Conservation (phyloP, 2,888 invertebrate genomes). For the Melitaea athalia region DNA sequence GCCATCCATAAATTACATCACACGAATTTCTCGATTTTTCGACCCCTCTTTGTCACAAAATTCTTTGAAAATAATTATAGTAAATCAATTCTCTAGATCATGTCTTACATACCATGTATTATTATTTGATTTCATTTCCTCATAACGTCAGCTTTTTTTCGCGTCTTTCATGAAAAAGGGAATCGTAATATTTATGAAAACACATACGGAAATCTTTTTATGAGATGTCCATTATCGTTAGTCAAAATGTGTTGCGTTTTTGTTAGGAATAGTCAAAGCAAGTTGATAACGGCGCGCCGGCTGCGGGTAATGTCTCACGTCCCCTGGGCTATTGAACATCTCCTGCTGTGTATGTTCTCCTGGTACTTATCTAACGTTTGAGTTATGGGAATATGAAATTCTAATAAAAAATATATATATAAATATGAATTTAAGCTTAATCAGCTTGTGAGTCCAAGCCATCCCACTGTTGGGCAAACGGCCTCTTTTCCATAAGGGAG, state of each 20-base stretch:
- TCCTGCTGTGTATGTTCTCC: not conserved
- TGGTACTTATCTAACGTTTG: not conserved
- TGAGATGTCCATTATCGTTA: constrained; percentile 6
- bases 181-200: not conserved
- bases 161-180: not conserved
- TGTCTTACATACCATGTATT: no score
- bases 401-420: not conserved
- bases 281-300: constrained; percentile 21
- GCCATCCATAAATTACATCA: no score
- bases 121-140: not conserved
- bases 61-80: no score
- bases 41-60: no score
- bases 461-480: no score
- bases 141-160: not conserved
- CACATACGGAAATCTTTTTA: constrained; percentile 1
- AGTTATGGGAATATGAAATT: not conserved
- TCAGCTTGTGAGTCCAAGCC: no score
- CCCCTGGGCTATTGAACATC: not conserved
- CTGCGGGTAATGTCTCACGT: constrained; percentile 3
- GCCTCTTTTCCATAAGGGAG: no score
- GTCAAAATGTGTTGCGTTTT: constrained; percentile 15
- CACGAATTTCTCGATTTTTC: no score
- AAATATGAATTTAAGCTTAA: no score
- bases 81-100: no score
- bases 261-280: constrained; percentile 16